Percentiles rank a stretch among this genome's conserved stretches.
These are phyloP conservation scores for Sardina pilchardus DNA, from an alignment of 2,113 vertebrate genomes.

Conservation along the genomic window DNA sequence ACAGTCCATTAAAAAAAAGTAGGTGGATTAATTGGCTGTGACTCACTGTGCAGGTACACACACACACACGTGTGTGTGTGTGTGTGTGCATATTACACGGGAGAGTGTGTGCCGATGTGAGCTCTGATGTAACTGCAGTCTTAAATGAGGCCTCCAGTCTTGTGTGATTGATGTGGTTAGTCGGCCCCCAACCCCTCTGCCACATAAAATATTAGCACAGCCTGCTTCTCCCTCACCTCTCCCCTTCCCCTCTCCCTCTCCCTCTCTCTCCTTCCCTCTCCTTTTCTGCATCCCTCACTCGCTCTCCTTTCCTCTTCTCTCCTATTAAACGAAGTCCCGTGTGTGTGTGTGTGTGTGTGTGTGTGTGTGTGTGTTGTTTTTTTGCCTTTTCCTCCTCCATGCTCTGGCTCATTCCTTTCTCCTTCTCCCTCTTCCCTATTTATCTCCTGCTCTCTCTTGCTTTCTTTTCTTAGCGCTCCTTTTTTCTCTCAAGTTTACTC, in stretches of 20 bases:
- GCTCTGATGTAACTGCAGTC: slow-evolving; percentile 54
- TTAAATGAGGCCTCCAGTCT: slow-evolving; percentile 56
- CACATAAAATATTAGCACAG: slow-evolving; percentile 54
- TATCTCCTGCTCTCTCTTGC: neutral
- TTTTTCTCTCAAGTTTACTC: neutral
- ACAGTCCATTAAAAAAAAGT: slow-evolving; percentile 37
- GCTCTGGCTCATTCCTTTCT: neutral
- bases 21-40: slow-evolving; percentile 53
- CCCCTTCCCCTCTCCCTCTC: neutral
- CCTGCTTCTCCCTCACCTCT: neutral
- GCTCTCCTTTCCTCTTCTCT: too few relatives aligned
- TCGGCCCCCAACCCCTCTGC: slow-evolving; percentile 32
- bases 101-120: neutral
- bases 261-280: neutral
- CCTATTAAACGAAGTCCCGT: neutral
- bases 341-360: neutral
- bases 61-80: neutral
- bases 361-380: neutral
- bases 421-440: neutral
- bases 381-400: neutral
- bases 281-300: too few relatives aligned
- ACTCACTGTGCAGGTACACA: slow-evolving; percentile 26
- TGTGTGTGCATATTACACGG: neutral
- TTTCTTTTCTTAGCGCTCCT: neutral
- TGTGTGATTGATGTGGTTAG: slow-evolving; percentile 60